These are phyloP conservation scores for Rhyacichthys aspro DNA, from an alignment of 2,797 vertebrate genomes.

Conservation along the genomic window DNA sequence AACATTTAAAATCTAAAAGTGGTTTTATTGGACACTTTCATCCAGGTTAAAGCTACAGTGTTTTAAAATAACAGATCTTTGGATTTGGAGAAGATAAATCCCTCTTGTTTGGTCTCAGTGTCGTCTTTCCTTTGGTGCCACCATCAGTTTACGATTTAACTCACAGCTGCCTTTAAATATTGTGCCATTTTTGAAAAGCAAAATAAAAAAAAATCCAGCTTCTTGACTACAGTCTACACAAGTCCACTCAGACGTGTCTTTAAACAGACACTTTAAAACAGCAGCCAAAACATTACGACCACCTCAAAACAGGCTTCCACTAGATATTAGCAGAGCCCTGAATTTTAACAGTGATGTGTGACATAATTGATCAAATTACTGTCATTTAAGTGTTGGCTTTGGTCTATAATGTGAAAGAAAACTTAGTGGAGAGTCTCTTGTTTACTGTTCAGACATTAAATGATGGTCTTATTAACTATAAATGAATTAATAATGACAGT, in stretches of 20 bases:
- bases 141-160: neutral
- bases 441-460: too few species aligned
- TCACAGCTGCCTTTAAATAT: conserved; percentile 2
- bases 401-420: too few species aligned
- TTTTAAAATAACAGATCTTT: neutral
- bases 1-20: neutral
- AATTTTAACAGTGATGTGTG: too few species aligned
- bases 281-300: conserved; percentile 7
- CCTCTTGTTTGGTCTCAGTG: neutral
- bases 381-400: too few species aligned
- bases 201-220: neutral
- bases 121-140: conserved; percentile 5
- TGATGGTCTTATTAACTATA: too few species aligned
- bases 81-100: conserved; percentile 1
- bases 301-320: too few species aligned
- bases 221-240: neutral
- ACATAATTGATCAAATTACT: too few species aligned
- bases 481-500: too few species aligned
- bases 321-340: too few species aligned
- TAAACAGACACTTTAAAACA: neutral
- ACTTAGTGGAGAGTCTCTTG: too few species aligned
- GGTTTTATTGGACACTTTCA: neutral
- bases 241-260: neutral
- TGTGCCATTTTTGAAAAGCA: neutral
- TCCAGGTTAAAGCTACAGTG: neutral